Percentiles rank a stretch among this genome's conserved stretches.
phyloP scores from a whole-genome alignment of 2,113 vertebrate species.

The Hippopotamus amphibius region DNA sequence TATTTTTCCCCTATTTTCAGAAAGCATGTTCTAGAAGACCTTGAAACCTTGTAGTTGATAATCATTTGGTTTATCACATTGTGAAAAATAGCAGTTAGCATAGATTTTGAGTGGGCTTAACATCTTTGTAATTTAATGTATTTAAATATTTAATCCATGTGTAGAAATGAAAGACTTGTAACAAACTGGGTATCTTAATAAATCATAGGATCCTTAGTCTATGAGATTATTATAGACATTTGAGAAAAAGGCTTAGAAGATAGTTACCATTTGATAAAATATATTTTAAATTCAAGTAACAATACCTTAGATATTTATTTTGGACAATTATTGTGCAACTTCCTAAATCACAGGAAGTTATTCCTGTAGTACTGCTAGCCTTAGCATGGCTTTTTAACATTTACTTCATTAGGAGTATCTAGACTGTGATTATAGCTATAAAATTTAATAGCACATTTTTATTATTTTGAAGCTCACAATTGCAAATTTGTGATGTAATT shows the following conservation, averaged over 20 bases:
- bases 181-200: background rate
- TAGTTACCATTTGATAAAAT: background rate
- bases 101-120: background rate
- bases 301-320: background rate
- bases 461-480: conserved; percentile 71
- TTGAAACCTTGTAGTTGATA: background rate
- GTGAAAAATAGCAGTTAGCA: background rate
- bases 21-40: background rate
- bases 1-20: background rate
- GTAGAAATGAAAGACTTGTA: background rate
- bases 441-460: background rate
- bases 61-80: background rate
- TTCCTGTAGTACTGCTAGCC: background rate
- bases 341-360: background rate
- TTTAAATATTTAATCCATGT: background rate
- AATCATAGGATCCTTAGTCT: background rate
- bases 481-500: conserved; percentile 75
- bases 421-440: background rate
- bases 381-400: background rate
- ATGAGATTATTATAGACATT: background rate
- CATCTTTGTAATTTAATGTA: background rate
- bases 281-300: background rate
- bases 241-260: background rate
- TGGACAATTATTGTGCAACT: background rate
- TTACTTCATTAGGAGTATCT: background rate